These are phyloP conservation scores for Centropus unirufus DNA, from an alignment of 2,113 vertebrate species.

Conservation along the genomic window DNA sequence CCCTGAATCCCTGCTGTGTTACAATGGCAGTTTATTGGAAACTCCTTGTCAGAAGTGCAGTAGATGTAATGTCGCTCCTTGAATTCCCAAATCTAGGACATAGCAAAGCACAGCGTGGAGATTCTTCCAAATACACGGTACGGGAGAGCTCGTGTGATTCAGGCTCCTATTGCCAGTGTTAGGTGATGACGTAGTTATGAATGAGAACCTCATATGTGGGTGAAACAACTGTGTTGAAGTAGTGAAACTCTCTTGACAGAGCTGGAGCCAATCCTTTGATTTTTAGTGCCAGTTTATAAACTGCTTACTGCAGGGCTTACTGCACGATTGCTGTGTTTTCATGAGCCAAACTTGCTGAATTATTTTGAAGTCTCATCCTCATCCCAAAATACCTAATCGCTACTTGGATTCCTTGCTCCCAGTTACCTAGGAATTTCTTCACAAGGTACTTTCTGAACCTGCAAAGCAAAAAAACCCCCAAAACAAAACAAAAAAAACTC, in stretches of 20 bases:
- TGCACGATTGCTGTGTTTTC: neutral
- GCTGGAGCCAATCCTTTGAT: neutral
- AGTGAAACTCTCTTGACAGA: neutral
- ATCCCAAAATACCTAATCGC: neutral
- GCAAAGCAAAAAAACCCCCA: neutral
- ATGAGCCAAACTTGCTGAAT: neutral
- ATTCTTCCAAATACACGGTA: slow-evolving; percentile 9
- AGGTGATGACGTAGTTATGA: neutral
- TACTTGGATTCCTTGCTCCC: neutral
- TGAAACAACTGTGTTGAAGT: slow-evolving; percentile 39
- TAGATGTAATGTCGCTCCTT: neutral
- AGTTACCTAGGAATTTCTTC: neutral
- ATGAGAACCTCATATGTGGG: neutral
- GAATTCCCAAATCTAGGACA: neutral
- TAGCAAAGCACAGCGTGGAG: neutral
- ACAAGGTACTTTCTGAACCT: neutral
- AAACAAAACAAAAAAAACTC: neutral
- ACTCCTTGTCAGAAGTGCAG: neutral
- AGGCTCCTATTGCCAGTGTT: neutral
- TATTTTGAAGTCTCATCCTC: neutral
- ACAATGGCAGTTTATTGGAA: neutral
- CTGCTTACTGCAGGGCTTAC: neutral
- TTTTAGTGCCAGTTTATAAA: neutral
- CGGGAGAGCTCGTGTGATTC: neutral
- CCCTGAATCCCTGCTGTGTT: neutral